Evolutionary conservation across 2,888 invertebrate species (phyloP), one percentile per base, ranked within the genome.

Genomic region (Rhodophaea formosa): DNA sequence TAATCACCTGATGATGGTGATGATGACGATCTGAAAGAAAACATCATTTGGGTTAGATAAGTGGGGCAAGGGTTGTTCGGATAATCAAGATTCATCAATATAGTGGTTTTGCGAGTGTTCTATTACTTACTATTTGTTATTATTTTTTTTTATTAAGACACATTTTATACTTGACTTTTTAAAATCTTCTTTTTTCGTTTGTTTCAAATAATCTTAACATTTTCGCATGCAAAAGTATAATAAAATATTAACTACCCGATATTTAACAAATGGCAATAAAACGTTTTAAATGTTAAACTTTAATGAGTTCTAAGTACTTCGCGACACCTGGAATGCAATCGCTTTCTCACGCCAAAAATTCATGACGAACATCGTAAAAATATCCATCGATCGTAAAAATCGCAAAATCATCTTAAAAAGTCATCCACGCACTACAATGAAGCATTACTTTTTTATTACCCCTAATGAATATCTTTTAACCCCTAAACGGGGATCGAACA

Each of bases 381-480:
- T 69, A 75, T 71, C 76, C 77, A 79, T 79, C 81, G 84, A 82
- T 87, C 86, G 83, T 88, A 88, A 88, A 39, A 87, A 80, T 84
- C 77, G 87, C 88, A 82, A 80, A 80, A 88, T 88, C 89, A 89
- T 87, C 85, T 78, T 74, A 73, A 75, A 84, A 84, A 86, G 82
- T 83, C 84, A 83, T 84, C 82, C 81, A 85, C 82, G 77, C 79
- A 82, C 83, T 77, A 86, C 88, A 88, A 88, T 86, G 71, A 79
- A 61, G 69, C 81, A 86, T 88, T 84, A 87, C 80, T 74, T 87
- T 88, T 89, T 89, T 89, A 88, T 86, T 84, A 69, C 80, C 77
- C 69, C 83, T 88, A 89, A 89, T 89, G 88, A 88, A 88, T 86
- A 82, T 77, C 68, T 71, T 76, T 79, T 76, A 62, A 60, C 73